phyloP scores from a whole-genome alignment of 2,888 invertebrate species.

The Zaprionus lineosus region DNA sequence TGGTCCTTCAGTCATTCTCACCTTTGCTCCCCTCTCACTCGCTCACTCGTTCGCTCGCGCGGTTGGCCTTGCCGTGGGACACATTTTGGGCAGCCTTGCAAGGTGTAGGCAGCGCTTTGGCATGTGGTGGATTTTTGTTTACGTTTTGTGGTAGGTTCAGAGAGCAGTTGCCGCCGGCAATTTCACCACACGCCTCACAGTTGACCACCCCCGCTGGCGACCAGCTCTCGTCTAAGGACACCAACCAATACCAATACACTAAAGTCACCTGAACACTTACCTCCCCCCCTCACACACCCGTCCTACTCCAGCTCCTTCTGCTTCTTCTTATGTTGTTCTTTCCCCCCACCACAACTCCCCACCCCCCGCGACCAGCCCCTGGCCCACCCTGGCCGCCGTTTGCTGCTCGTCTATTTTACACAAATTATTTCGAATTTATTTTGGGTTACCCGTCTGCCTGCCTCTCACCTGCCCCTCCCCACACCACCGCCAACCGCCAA shows the following conservation, averaged over 20 bases:
- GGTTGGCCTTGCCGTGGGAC: conserved; percentile 55
- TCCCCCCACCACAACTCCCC: background rate
- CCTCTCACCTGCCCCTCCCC: background rate
- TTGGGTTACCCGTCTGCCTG: conserved; percentile 57
- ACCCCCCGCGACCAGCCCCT: conserved; percentile 1
- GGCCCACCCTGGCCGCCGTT: background rate
- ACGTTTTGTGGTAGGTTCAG: conserved; percentile 46
- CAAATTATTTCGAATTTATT: conserved; percentile 73
- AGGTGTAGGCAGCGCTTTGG: conserved; percentile 21
- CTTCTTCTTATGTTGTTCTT: background rate
- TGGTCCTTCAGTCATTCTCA: background rate
- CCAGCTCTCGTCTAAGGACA: no score
- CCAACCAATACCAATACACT: background rate
- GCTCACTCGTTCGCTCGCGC: conserved; percentile 21
- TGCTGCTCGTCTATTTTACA: conserved; percentile 65
- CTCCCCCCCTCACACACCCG: background rate
- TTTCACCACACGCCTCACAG: conserved; percentile 52
- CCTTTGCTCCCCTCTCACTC: background rate
- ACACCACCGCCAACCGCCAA: background rate
- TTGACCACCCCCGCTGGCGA: conserved; percentile 10
- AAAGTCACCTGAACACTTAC: background rate
- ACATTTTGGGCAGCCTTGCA: conserved; percentile 51
- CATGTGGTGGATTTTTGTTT: conserved; percentile 31
- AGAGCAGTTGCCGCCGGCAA: conserved; percentile 41
- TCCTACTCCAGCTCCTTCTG: background rate